Conservation (phyloP, 2,888 invertebrate genomes). For the Pycnomerus fuliginosus region DNA sequence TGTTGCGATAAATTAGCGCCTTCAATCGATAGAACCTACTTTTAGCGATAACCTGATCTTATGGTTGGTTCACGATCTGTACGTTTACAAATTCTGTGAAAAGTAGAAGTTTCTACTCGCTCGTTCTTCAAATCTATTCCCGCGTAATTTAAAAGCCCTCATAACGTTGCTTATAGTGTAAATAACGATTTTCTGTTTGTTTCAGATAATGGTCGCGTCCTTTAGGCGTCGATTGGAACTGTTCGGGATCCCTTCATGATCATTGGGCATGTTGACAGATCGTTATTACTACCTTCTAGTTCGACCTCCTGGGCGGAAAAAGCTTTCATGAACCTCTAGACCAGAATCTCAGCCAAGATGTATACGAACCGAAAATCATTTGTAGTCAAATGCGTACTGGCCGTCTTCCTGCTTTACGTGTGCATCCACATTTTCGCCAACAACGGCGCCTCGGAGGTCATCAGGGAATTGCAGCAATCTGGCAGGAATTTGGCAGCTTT, state of each 20-base stretch:
- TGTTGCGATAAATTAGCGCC: too few relatives aligned
- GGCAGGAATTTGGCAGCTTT: constrained; percentile 51
- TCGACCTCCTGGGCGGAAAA: constrained; percentile 49
- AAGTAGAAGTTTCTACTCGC: too few relatives aligned
- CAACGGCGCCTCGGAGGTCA: constrained; percentile 38
- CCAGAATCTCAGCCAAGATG: constrained; percentile 35
- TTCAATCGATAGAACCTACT: too few relatives aligned
- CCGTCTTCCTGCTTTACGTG: constrained; percentile 41
- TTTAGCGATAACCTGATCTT: too few relatives aligned
- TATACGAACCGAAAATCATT: constrained; percentile 45
- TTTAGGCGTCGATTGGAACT: constrained; percentile 9
- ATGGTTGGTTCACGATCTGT: too few relatives aligned
- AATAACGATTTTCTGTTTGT: constrained; percentile 6
- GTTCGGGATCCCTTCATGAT: constrained; percentile 28
- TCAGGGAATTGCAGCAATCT: constrained; percentile 51
- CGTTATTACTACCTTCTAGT: constrained; percentile 45
- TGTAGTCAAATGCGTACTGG: constrained; percentile 43
- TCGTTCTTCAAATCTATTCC: too few relatives aligned
- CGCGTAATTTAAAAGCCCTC: too few relatives aligned
- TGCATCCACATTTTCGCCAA: constrained; percentile 44
- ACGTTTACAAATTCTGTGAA: too few relatives aligned
- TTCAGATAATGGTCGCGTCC: constrained; percentile 6
- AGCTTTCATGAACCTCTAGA: too few relatives aligned
- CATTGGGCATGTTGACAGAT: constrained; percentile 45
- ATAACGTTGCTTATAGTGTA: too few relatives aligned